Conservation (phyloP, 2,888 invertebrate species). For the Lepidocyrtinus sp. region DNA sequence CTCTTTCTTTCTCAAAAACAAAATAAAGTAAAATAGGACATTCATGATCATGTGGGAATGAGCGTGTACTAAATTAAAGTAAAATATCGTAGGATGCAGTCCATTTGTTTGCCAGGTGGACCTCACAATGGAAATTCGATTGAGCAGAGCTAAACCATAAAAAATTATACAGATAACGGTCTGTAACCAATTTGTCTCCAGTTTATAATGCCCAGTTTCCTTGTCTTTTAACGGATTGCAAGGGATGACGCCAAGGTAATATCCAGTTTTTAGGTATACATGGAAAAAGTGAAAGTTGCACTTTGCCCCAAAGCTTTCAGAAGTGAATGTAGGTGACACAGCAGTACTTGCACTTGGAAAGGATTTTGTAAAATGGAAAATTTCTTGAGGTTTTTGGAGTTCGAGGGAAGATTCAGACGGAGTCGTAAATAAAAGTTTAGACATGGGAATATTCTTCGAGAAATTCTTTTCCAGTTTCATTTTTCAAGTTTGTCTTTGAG, state of each 20-base stretch:
- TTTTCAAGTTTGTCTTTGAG: too few species aligned
- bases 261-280: slow-evolving; percentile 23
- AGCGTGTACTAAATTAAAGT: slow-evolving; percentile 32
- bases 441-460: background rate
- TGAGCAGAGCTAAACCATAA: slow-evolving; percentile 9
- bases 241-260: slow-evolving; percentile 27
- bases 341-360: too few species aligned
- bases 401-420: background rate
- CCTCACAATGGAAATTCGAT: slow-evolving; percentile 7
- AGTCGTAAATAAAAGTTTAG: background rate
- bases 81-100: slow-evolving; percentile 29
- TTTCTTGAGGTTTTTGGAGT: background rate
- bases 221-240: background rate
- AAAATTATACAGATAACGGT: slow-evolving; percentile 15
- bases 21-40: slow-evolving; percentile 21
- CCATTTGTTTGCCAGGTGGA: slow-evolving; percentile 30
- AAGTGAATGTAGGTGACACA: background rate
- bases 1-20: too few species aligned
- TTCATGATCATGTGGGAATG: slow-evolving; percentile 21
- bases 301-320: background rate
- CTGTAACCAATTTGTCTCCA: slow-evolving; percentile 22
- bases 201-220: background rate
- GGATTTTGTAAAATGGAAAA: background rate
- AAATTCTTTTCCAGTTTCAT: background rate
- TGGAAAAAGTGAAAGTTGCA: slow-evolving; percentile 28